Conservation (phyloP, 2,888 invertebrate species). For the Papilio elwesi region DNA sequence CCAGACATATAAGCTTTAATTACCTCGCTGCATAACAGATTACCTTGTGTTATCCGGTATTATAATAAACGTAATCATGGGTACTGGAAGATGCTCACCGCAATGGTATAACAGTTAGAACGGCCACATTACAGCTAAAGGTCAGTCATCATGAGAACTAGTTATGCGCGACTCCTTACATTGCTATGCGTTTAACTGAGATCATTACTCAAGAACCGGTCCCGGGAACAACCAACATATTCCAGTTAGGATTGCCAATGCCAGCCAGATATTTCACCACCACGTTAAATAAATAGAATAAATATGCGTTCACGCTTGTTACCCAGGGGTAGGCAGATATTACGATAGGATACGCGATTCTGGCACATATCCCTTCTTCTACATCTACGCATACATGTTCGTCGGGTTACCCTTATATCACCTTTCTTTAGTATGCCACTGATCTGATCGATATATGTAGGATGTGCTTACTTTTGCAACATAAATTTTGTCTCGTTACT, state of each 20-base stretch:
- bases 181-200: slow-evolving; percentile 42
- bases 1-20: slow-evolving; percentile 25
- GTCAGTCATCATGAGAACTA: slow-evolving; percentile 47
- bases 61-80: slow-evolving; percentile 34
- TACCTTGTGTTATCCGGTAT: slow-evolving; percentile 16
- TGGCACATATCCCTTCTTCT: no score
- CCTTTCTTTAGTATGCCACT: no score
- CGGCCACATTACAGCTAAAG: slow-evolving; percentile 51
- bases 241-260: slow-evolving; percentile 24
- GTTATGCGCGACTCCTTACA: slow-evolving; percentile 45
- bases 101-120: slow-evolving; percentile 44
- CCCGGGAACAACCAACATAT: slow-evolving; percentile 17
- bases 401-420: no score
- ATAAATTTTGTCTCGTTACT: no score
- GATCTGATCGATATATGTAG: no score
- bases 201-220: slow-evolving; percentile 56
- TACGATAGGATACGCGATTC: no score
- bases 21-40: slow-evolving; percentile 12
- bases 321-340: no score
- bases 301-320: no score
- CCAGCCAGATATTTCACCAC: background rate
- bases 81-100: slow-evolving; percentile 35
- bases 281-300: no score
- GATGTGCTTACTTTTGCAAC: no score
- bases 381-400: no score